Conservation (phyloP, 2,888 invertebrate genomes). For the Parnassius glacialis region DNA sequence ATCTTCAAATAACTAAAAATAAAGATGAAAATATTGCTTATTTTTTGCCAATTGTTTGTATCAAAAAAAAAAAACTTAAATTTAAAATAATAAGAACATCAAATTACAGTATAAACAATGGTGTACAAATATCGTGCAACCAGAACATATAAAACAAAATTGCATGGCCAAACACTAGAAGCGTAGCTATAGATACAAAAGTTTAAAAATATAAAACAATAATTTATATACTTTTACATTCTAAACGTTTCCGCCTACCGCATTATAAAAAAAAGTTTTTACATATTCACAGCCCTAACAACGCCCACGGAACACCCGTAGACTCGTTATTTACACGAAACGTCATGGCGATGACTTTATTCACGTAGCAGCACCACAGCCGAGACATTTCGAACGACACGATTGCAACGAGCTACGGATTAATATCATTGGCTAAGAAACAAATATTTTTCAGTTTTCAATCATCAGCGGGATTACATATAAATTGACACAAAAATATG, state of each 20-base stretch:
- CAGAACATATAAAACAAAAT: too few species aligned
- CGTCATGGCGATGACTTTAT: background rate
- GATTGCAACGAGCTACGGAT: background rate
- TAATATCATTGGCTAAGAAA: background rate
- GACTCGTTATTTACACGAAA: slow-evolving; percentile 29
- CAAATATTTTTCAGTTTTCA: background rate
- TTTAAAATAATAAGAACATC: too few species aligned
- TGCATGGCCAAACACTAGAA: too few species aligned
- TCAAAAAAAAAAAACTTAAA: background rate
- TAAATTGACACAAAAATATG: too few species aligned
- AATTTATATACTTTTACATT: slow-evolving; percentile 45
- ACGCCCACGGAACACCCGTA: slow-evolving; percentile 46
- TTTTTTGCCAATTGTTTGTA: background rate
- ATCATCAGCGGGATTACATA: background rate
- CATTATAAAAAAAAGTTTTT: slow-evolving; percentile 44
- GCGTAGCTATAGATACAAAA: background rate
- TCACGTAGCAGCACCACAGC: background rate
- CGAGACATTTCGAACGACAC: background rate
- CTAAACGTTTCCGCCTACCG: slow-evolving; percentile 23
- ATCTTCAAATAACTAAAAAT: too few species aligned
- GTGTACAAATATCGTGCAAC: too few species aligned
- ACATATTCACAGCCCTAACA: slow-evolving; percentile 75
- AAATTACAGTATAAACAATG: too few species aligned
- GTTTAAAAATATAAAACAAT: slow-evolving; percentile 45
- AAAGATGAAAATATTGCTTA: too few species aligned